Conservation (phyloP, 1,140 invertebrate genomes). For the Trypoxylus dichotomus region DNA sequence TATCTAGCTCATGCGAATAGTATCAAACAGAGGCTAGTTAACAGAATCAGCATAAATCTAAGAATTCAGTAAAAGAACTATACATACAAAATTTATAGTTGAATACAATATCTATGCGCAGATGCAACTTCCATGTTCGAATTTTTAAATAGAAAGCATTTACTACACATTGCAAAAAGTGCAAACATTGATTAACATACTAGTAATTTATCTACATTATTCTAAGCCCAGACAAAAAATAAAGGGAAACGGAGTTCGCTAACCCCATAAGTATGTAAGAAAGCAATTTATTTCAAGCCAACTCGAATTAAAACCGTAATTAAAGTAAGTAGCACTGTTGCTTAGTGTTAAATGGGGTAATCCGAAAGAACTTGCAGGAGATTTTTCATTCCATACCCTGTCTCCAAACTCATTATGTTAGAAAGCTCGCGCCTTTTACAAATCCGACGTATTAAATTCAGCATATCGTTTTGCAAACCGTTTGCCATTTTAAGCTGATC, state of each 20-base stretch:
- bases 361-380: background rate
- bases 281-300: background rate
- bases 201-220: too few relatives aligned
- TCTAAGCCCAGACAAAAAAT: background rate
- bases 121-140: too few relatives aligned
- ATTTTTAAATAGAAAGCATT: too few relatives aligned
- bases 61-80: too few relatives aligned
- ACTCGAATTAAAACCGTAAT: conserved; percentile 5
- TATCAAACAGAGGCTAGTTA: too few relatives aligned
- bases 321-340: conserved; percentile 3
- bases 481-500: background rate
- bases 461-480: background rate
- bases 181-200: too few relatives aligned
- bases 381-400: background rate
- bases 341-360: background rate
- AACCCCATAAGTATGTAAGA: background rate
- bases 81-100: too few relatives aligned
- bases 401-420: background rate
- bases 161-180: too few relatives aligned
- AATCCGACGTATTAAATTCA: background rate
- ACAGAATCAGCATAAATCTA: too few relatives aligned
- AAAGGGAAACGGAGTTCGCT: background rate
- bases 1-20: too few relatives aligned
- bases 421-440: background rate
- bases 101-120: too few relatives aligned